Conservation (phyloP, 2,797 vertebrate species). For the Phrynocephalus forsythii region DNA sequence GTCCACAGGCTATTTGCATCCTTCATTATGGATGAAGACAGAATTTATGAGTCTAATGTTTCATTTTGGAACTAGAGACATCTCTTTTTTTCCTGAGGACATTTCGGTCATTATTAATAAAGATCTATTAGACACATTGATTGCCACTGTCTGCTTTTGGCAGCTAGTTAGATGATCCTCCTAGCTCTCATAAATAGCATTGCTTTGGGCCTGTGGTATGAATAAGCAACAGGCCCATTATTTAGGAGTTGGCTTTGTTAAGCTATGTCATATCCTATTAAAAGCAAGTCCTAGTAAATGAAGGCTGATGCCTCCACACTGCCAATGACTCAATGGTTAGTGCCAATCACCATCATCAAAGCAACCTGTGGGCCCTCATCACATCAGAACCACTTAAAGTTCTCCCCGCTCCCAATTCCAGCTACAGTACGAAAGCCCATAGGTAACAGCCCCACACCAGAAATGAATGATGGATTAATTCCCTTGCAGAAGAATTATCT, state of each 20-base stretch:
- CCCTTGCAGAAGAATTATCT: conserved; percentile 35
- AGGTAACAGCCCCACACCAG: conserved; percentile 26
- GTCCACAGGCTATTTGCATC: conserved; percentile 24
- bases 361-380: conserved; percentile 54
- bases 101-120: background rate
- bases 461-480: conserved; percentile 56
- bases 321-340: conserved; percentile 48
- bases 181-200: background rate
- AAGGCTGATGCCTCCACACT: conserved; percentile 60
- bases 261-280: conserved; percentile 67
- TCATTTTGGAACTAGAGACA: background rate
- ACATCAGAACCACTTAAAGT: conserved; percentile 37
- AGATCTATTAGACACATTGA: conserved; percentile 35
- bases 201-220: conserved; percentile 43
- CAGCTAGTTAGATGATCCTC: conserved; percentile 18
- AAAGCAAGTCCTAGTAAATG: conserved; percentile 63
- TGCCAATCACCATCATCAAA: conserved; percentile 62
- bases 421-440: conserved; percentile 42
- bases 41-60: conserved; percentile 1
- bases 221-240: conserved; percentile 41
- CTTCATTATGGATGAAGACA: background rate
- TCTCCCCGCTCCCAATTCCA: conserved; percentile 20
- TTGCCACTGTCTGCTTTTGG: conserved; percentile 36
- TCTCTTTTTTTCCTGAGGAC: conserved; percentile 1
- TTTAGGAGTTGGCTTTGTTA: conserved; percentile 58